Evolutionary conservation across 2,797 vertebrate genomes (phyloP).

Genomic region (Clarias fuscus): DNA sequence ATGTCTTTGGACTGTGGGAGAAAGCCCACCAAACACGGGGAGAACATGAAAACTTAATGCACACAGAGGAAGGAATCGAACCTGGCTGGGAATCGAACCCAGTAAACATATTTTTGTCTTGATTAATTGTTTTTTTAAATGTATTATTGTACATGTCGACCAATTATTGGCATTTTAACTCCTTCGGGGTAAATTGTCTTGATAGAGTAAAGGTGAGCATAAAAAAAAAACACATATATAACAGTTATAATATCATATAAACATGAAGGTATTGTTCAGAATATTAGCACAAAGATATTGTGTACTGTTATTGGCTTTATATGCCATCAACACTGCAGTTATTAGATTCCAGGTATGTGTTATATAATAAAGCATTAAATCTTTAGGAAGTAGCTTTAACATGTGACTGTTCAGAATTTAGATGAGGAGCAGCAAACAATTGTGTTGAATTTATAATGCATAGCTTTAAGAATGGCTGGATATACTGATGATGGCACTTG

Average conservation of each 20-base stretch:
- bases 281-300: neutral
- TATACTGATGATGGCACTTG: slow-evolving; percentile 10
- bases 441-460: neutral
- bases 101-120: too few species aligned
- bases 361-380: neutral
- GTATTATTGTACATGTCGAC: neutral
- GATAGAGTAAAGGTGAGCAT: neutral
- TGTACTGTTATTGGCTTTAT: neutral
- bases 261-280: neutral
- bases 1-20: too few species aligned
- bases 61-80: too few species aligned
- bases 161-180: neutral
- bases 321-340: neutral
- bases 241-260: neutral
- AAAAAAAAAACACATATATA: neutral
- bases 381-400: neutral
- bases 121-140: neutral
- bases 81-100: too few species aligned
- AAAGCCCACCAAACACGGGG: too few species aligned
- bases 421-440: neutral
- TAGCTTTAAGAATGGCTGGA: neutral
- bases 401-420: neutral
- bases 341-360: neutral
- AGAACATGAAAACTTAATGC: too few species aligned
- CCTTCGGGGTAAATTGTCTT: neutral